Evolutionary conservation across 2,888 invertebrate species (phyloP), one percentile per base, ranked within the genome.

Genomic region (Lochmaea capreae): DNA sequence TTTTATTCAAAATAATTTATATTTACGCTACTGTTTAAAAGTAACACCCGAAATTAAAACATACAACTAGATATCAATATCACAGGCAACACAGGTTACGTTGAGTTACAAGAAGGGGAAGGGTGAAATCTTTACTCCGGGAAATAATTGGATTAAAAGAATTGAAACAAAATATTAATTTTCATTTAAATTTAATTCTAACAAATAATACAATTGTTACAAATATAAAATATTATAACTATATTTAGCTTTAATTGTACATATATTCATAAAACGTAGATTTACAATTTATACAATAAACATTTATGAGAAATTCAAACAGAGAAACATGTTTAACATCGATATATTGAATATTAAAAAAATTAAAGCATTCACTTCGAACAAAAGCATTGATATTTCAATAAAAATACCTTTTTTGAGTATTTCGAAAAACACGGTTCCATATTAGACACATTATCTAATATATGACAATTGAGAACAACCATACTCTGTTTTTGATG

Each of bases 171-270:
- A 58, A 14, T 42, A 67, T 42, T 18, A 12, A 42, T 65, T 71
- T 75, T 72, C 49, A 65, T 73, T 73, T 42, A 72, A 72, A 70
- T 77, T 76, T 77, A 76, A 76, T 77, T 59, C 77, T 77, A 77
- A 76, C 74, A 75, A 74, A 73, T 77, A 75, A 69, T 77, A 77
- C 77, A 77, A 65, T 76, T 62, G 77, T 73, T 78, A 77, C 77
- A 78, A 78, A 78, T 78, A 78, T 78, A 78, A 78, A 78, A 78
- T 78, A 77, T 77, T 77, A 73, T 75, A 75, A 66, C 72, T 72
- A 72, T 77, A 69, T 65, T 69, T 76, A 78, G 74, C 77, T 73
- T 77, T 76, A 67, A 77, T 76, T 72, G 71, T 77, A 78, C 77
- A 77, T 71, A 71, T 73, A 77, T 76, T 58, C 62, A 58, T 54